Evolutionary conservation across 2,113 vertebrate species (phyloP).

Genomic region (Caloenas nicobarica): DNA sequence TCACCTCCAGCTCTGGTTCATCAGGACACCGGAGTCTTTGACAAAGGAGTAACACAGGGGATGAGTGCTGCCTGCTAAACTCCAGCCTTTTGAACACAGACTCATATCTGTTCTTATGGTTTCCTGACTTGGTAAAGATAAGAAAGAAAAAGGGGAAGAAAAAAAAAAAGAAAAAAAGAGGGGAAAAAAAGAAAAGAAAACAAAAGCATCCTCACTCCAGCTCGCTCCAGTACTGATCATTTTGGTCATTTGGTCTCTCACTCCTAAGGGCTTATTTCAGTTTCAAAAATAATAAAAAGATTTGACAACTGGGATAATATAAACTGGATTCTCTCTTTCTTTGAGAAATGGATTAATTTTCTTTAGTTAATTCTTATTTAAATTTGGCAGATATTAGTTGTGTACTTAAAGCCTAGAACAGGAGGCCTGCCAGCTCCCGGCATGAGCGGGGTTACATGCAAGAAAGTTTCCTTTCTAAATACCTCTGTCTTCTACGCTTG

Average conservation of each 20-base stretch:
- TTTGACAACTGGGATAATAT: background rate
- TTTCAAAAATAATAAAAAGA: background rate
- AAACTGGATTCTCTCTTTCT: background rate
- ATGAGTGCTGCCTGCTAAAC: background rate
- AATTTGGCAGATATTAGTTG: background rate
- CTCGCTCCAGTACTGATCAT: background rate
- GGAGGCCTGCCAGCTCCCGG: background rate
- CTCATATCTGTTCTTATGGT: background rate
- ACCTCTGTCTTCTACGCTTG: background rate
- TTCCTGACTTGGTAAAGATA: background rate
- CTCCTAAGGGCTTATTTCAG: background rate
- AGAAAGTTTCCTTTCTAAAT: background rate
- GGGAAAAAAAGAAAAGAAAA: no score
- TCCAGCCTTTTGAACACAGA: background rate
- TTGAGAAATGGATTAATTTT: background rate
- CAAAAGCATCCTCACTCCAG: background rate
- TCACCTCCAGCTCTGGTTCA: background rate
- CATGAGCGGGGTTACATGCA: accelerated
- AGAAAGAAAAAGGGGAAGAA: accelerated
- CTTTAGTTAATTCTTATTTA: background rate
- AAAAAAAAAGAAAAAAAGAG: no score
- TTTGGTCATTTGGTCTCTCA: background rate
- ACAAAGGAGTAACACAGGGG: background rate
- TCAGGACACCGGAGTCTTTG: background rate
- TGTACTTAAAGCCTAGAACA: background rate